Percentiles rank a stretch among this genome's conserved stretches.
phyloP scores from a whole-genome alignment of 2,113 vertebrate species.

The Xenopus laevis region DNA sequence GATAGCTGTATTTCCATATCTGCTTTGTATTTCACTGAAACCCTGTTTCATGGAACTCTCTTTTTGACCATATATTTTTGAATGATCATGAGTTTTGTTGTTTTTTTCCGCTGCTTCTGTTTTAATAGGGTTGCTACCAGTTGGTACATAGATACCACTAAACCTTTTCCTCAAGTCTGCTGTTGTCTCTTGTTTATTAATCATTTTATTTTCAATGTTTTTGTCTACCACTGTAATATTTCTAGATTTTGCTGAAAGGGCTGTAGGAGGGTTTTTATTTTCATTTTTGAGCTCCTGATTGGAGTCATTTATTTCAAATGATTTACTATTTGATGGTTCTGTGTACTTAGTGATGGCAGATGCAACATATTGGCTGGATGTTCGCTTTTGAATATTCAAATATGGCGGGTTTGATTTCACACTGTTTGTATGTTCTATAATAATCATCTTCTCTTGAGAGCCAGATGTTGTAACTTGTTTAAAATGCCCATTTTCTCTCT shows the following conservation, averaged over 20 bases:
- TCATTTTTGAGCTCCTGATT: not conserved
- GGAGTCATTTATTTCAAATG: not conserved
- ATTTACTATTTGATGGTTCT: constrained; percentile 29
- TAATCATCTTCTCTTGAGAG: constrained; percentile 43
- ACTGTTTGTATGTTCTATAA: constrained; percentile 41
- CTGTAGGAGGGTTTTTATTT: too few relatives aligned
- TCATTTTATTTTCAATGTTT: too few relatives aligned
- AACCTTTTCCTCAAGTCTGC: not conserved
- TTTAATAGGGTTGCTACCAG: not conserved
- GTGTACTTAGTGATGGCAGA: constrained; percentile 79
- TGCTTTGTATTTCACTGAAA: constrained; percentile 44
- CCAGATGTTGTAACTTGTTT: constrained; percentile 24
- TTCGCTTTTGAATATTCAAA: constrained; percentile 77
- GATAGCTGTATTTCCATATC: constrained; percentile 30
- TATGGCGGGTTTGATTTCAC: constrained; percentile 66
- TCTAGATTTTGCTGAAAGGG: too few relatives aligned
- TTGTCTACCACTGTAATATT: too few relatives aligned
- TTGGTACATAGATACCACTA: not conserved
- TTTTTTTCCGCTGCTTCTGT: too few relatives aligned
- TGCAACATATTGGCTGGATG: constrained; percentile 89
- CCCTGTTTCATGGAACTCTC: constrained; percentile 12
- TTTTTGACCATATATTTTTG: not conserved
- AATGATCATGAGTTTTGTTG: too few relatives aligned
- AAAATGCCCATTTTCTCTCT: constrained; percentile 31
- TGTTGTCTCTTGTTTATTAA: constrained; percentile 4